Evolutionary conservation across 2,113 vertebrate species (phyloP).

Genomic region (Rhagologus leucostigma): DNA sequence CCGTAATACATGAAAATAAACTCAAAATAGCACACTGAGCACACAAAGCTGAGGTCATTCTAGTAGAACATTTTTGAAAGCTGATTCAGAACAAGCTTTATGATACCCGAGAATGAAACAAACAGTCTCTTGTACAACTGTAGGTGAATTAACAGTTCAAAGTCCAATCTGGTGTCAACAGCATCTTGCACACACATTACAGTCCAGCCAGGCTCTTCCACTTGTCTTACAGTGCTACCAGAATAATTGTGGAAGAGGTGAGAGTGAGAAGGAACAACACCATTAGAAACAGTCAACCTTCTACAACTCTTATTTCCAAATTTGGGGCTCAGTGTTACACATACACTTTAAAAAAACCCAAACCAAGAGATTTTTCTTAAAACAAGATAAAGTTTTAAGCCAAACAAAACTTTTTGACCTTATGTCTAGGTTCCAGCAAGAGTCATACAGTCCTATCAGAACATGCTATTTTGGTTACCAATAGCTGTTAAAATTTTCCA

Average conservation of each 20-base stretch:
- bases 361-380: neutral
- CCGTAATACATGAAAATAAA: neutral
- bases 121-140: neutral
- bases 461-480: neutral
- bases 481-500: neutral
- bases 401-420: neutral
- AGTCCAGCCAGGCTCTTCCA: neutral
- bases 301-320: neutral
- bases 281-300: neutral
- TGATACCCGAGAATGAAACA: neutral
- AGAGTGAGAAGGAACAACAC: neutral
- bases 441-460: neutral
- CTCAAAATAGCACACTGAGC: neutral
- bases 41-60: constrained; percentile 21
- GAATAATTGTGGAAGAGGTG: neutral
- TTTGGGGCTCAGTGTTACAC: neutral
- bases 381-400: neutral
- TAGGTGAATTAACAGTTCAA: neutral
- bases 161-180: neutral
- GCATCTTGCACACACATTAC: neutral
- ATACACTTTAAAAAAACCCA: accelerated
- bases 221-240: neutral
- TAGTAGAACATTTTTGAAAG: neutral
- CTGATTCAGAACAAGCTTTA: neutral
- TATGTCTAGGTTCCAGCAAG: neutral